These are phyloP conservation scores for Sabellastarte sp. DNA, from an alignment of 2,888 invertebrate species.

Conservation along the genomic window DNA sequence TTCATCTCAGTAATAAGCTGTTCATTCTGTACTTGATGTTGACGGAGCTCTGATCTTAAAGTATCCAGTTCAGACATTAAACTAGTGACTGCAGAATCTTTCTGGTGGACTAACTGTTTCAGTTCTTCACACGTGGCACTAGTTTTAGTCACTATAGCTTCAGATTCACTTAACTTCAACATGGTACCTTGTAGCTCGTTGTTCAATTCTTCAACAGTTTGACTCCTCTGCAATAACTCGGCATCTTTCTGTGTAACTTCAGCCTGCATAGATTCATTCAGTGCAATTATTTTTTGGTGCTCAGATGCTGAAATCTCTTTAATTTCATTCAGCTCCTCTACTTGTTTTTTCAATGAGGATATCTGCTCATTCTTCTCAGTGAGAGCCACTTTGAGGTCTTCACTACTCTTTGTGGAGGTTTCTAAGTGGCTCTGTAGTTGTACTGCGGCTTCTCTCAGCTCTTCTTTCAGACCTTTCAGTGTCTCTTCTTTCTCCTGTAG, in stretches of 20 bases:
- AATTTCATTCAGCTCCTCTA: neutral
- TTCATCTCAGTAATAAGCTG: neutral
- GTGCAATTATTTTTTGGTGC: neutral
- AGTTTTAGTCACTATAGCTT: neutral
- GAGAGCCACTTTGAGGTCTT: neutral
- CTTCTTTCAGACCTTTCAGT: neutral
- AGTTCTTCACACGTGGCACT: neutral
- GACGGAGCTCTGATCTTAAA: neutral
- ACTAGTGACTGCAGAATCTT: neutral
- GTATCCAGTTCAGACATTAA: neutral
- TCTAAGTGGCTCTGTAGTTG: neutral
- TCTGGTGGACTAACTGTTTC: neutral
- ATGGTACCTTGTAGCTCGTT: neutral
- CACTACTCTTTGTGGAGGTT: neutral
- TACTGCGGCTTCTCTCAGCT: neutral
- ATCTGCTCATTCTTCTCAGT: neutral
- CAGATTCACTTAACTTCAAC: neutral
- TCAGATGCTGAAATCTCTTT: neutral
- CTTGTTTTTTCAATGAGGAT: neutral
- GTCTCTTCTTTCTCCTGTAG: neutral
- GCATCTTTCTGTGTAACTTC: neutral
- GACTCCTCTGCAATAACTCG: neutral
- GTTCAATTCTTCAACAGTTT: neutral
- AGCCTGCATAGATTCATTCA: neutral
- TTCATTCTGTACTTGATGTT: neutral